phyloP scores from a whole-genome alignment of 2,888 invertebrate genomes.

The Syrphus vitripennis region DNA sequence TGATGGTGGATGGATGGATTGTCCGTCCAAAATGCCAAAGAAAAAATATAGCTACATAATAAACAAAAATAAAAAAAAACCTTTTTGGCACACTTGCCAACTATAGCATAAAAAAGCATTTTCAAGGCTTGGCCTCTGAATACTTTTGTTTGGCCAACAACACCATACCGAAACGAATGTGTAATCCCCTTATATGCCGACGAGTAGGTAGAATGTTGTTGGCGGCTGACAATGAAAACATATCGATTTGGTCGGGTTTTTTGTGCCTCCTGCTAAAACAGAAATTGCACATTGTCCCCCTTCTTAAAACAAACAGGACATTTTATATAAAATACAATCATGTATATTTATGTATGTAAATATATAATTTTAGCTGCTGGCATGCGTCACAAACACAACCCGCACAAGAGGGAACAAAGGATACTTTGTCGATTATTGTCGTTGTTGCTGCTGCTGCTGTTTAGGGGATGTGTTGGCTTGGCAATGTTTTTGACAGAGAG shows the following conservation, averaged over 20 bases:
- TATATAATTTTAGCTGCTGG: background rate
- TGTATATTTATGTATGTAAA: background rate
- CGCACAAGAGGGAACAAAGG: constrained; percentile 43
- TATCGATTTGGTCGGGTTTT: constrained; percentile 41
- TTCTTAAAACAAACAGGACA: constrained; percentile 26
- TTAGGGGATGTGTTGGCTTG: background rate
- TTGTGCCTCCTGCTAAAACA: background rate
- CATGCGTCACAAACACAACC: constrained; percentile 21
- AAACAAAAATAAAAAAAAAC: constrained; percentile 30
- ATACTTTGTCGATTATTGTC: constrained; percentile 52
- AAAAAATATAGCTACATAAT: no score
- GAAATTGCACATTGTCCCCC: background rate
- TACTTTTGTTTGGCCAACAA: constrained; percentile 60
- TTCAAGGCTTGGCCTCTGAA: constrained; percentile 63
- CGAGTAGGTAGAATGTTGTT: background rate
- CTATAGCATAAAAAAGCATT: constrained; percentile 37
- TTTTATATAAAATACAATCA: background rate
- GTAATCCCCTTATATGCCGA: constrained; percentile 22
- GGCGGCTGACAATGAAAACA: constrained; percentile 54
- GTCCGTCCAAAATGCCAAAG: constrained; percentile 15
- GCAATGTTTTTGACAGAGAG: constrained; percentile 36
- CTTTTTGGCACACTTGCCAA: constrained; percentile 69
- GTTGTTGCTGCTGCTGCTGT: constrained; percentile 16
- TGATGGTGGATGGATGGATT: constrained; percentile 10
- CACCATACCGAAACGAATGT: constrained; percentile 3